Percentiles rank a stretch among this genome's conserved stretches.
Evolutionary conservation across 2,888 invertebrate species (phyloP).

Genomic region (Leuctra nigra): DNA sequence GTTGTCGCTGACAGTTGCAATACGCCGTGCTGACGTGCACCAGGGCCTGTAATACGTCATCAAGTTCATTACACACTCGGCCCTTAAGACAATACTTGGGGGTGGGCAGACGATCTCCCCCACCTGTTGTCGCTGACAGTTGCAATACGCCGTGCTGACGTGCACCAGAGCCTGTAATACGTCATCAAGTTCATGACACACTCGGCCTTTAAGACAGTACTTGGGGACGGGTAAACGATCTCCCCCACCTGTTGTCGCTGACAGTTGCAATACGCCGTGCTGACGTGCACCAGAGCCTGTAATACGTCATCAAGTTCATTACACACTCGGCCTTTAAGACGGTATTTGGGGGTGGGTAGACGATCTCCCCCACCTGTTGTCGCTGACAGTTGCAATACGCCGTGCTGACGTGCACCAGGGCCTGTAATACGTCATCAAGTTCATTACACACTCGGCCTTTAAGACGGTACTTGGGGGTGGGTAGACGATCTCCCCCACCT

Average conservation of each 20-base stretch:
- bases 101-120: constrained; percentile 52
- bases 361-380: constrained; percentile 48
- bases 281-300: constrained; percentile 58
- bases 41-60: constrained; percentile 43
- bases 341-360: constrained; percentile 50
- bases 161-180: constrained; percentile 51
- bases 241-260: constrained; percentile 51
- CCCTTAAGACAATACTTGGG: too few relatives aligned
- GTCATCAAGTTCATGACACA: too few relatives aligned
- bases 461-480: too few relatives aligned
- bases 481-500: constrained; percentile 53
- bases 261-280: constrained; percentile 68
- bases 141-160: constrained; percentile 66
- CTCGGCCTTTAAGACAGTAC: too few relatives aligned
- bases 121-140: constrained; percentile 54
- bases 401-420: constrained; percentile 61
- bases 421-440: too few relatives aligned
- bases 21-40: constrained; percentile 68
- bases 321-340: too few relatives aligned
- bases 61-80: too few relatives aligned
- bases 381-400: constrained; percentile 66
- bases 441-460: too few relatives aligned
- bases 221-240: constrained; percentile 48
- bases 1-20: constrained; percentile 57
- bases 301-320: too few relatives aligned